These are phyloP conservation scores for Volucella zonaria DNA, from an alignment of 2,888 invertebrate genomes.

Conservation along the genomic window DNA sequence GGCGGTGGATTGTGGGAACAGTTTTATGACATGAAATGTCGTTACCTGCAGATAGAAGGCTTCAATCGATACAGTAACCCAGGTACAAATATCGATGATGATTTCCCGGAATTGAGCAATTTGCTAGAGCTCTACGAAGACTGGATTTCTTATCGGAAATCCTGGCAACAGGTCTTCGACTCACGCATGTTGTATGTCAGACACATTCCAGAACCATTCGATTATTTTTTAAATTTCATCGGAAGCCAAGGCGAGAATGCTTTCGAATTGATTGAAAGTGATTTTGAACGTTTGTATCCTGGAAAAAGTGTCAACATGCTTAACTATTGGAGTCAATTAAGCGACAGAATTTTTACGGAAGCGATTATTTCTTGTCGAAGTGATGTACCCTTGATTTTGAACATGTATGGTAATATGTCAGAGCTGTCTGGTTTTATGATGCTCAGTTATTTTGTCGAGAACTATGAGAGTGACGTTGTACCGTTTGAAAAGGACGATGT, in stretches of 20 bases:
- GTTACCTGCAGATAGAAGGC: neutral
- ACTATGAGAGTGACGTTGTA: constrained; percentile 11
- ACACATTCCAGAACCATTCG: neutral
- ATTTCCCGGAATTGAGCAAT: constrained; percentile 41
- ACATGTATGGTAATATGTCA: constrained; percentile 27
- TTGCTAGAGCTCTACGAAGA: neutral
- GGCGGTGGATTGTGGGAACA: constrained; percentile 27
- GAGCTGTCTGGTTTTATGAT: constrained; percentile 32
- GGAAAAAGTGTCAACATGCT: constrained; percentile 1
- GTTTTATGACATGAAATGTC: neutral
- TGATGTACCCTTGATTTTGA: constrained; percentile 41
- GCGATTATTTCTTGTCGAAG: constrained; percentile 18
- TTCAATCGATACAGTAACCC: neutral
- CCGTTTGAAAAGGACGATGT: constrained; percentile 28
- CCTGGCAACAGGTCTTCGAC: constrained; percentile 18
- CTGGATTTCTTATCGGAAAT: constrained; percentile 5
- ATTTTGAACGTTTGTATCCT: constrained; percentile 36
- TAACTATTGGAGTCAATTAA: constrained; percentile 27
- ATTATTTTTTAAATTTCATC: constrained; percentile 22
- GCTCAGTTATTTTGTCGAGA: constrained; percentile 35
- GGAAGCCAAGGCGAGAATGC: neutral
- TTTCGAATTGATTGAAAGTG: constrained; percentile 13
- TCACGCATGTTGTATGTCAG: constrained; percentile 15
- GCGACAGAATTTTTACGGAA: constrained; percentile 35
- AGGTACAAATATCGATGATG: neutral